phyloP scores from a whole-genome alignment of 2,113 vertebrate genomes.

The Hyperopisus bebe region DNA sequence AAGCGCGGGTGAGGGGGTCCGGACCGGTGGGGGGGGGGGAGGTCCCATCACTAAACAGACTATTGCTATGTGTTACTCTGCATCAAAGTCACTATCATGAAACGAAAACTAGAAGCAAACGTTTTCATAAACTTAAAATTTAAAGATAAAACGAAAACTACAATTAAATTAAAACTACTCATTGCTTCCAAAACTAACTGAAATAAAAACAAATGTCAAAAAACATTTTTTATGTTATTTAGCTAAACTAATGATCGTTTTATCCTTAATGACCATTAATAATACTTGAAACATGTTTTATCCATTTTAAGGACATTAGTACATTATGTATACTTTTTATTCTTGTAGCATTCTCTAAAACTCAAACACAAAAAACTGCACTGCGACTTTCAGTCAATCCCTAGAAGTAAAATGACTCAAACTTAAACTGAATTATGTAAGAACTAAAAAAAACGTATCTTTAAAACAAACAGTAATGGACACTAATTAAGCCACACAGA shows the following conservation, averaged over 20 bases:
- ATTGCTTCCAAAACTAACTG: background rate
- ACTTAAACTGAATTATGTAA: too few relatives aligned
- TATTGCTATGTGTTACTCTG: background rate
- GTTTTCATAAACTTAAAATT: background rate
- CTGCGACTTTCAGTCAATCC: too few relatives aligned
- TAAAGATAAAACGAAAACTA: background rate
- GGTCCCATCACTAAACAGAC: background rate
- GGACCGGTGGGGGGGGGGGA: background rate
- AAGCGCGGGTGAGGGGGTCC: conserved; percentile 73
- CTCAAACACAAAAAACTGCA: too few relatives aligned
- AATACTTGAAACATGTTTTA: too few relatives aligned
- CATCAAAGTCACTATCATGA: background rate
- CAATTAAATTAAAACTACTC: background rate
- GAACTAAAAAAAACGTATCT: too few relatives aligned
- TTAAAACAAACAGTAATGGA: too few relatives aligned
- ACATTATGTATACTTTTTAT: too few relatives aligned
- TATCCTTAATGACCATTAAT: too few relatives aligned
- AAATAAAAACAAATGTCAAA: background rate
- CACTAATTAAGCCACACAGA: background rate
- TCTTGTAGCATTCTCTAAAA: too few relatives aligned
- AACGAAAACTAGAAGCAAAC: background rate
- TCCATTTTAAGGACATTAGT: too few relatives aligned
- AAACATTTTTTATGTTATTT: background rate
- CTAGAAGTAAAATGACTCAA: too few relatives aligned
- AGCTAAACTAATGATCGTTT: too few relatives aligned